phyloP scores from a whole-genome alignment of 2,113 vertebrate genomes.

The Reinhardtius hippoglossoides region DNA sequence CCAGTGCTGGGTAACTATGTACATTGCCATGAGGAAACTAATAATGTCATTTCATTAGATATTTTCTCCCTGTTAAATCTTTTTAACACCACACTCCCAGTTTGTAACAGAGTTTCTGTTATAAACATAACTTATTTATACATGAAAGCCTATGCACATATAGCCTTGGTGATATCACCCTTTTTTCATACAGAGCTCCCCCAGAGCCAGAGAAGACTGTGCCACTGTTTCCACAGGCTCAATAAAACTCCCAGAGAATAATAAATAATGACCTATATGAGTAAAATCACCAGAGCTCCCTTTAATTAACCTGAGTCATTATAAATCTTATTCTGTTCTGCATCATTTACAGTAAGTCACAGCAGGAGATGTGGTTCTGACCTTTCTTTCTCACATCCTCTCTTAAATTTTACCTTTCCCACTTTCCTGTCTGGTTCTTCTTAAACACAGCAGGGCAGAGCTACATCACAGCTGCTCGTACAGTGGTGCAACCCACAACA shows the following conservation, averaged over 20 bases:
- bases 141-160: neutral
- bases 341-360: neutral
- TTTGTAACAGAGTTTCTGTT: neutral
- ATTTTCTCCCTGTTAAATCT: neutral
- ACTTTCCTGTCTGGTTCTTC: neutral
- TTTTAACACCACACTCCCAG: too few relatives aligned
- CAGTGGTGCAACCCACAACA: slow-evolving; percentile 1
- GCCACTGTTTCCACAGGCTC: neutral
- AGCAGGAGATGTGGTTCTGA: slow-evolving; percentile 8
- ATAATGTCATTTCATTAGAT: neutral
- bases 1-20: too few relatives aligned
- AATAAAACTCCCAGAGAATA: neutral
- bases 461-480: neutral
- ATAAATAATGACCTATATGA: neutral
- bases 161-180: neutral
- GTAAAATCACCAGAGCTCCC: neutral
- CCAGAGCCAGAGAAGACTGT: neutral
- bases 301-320: slow-evolving; percentile 9
- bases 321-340: neutral
- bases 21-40: too few relatives aligned
- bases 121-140: neutral
- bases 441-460: neutral
- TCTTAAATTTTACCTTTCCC: neutral
- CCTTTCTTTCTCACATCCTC: neutral
- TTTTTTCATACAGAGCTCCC: neutral